These are phyloP conservation scores for Drosophila macrospina DNA, from an alignment of 2,888 invertebrate species.

Conservation along the genomic window DNA sequence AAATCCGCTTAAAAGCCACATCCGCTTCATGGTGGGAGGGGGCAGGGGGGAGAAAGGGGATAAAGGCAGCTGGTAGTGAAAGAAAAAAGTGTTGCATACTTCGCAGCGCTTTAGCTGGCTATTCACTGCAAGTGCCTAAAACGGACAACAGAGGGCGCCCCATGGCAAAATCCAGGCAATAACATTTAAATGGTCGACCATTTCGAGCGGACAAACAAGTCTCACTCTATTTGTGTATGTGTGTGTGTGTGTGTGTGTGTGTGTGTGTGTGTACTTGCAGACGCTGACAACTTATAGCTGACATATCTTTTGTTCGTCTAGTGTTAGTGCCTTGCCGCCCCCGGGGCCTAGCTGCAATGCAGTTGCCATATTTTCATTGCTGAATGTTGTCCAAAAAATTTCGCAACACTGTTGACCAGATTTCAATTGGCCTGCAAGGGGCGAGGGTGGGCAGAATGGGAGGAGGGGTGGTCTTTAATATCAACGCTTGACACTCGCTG, in stretches of 20 bases:
- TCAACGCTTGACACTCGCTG: constrained; percentile 63
- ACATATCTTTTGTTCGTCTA: constrained; percentile 51
- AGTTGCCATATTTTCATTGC: constrained; percentile 72
- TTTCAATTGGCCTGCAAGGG: constrained; percentile 36
- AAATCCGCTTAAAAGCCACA: constrained; percentile 77
- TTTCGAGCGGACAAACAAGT: constrained; percentile 28
- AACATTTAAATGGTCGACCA: constrained; percentile 48
- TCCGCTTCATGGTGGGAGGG: constrained; percentile 49
- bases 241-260: background rate
- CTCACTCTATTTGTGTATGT: background rate
- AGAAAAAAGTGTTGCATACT: constrained; percentile 43
- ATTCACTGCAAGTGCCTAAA: constrained; percentile 30
- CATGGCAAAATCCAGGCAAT: constrained; percentile 42
- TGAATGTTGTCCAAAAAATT: constrained; percentile 31
- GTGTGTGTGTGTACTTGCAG: constrained; percentile 12
- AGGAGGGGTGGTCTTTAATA: constrained; percentile 51
- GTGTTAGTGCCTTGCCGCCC: constrained; percentile 26
- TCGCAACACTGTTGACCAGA: constrained; percentile 46
- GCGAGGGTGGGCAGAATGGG: constrained; percentile 16
- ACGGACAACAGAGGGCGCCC: constrained; percentile 32
- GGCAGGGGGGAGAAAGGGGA: no score
- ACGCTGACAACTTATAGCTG: constrained; percentile 39
- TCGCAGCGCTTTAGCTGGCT: constrained; percentile 43
- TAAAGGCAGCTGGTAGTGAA: constrained; percentile 12
- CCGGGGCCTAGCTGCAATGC: constrained; percentile 65